A percentile compares a stretch with the other conserved stretches of the same genome.
These are phyloP conservation scores for Bombus impatiens DNA, from an alignment of 1,140 invertebrate species.

Conservation along the genomic window DNA sequence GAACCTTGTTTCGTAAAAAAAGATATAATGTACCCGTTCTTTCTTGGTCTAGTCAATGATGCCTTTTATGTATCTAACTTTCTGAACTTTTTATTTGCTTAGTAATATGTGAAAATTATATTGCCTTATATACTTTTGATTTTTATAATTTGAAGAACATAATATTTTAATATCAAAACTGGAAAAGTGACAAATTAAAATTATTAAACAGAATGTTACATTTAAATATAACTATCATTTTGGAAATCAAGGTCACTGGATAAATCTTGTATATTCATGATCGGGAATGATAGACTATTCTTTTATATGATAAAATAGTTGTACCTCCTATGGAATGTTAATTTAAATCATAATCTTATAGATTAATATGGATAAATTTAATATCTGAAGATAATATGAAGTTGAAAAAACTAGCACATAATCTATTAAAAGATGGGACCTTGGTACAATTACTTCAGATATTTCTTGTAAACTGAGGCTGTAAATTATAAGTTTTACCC, in stretches of 20 bases:
- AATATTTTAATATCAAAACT: slow-evolving; percentile 24
- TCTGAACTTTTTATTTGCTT: slow-evolving; percentile 40
- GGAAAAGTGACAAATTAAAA: slow-evolving; percentile 1
- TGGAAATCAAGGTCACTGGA: slow-evolving; percentile 5
- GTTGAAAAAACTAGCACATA: slow-evolving; percentile 20
- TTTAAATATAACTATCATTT: slow-evolving; percentile 20
- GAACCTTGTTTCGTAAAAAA: slow-evolving; percentile 26
- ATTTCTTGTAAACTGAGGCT: slow-evolving; percentile 57
- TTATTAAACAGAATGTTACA: slow-evolving; percentile 18
- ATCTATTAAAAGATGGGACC: slow-evolving; percentile 47
- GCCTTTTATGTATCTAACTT: slow-evolving; percentile 44
- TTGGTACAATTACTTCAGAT: slow-evolving; percentile 45
- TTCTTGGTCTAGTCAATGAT: slow-evolving; percentile 72
- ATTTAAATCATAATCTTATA: slow-evolving; percentile 48
- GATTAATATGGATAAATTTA: slow-evolving; percentile 31
- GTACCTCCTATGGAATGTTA: slow-evolving; percentile 32
- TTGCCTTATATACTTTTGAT: slow-evolving; percentile 31
- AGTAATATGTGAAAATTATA: slow-evolving; percentile 15
- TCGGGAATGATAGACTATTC: slow-evolving; percentile 46
- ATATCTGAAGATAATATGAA: slow-evolving; percentile 34
- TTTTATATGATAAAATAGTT: slow-evolving; percentile 56
- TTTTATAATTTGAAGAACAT: neutral
- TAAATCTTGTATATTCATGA: slow-evolving; percentile 30
- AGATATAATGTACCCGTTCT: slow-evolving; percentile 45
- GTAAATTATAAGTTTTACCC: slow-evolving; percentile 68